Percentiles rank a stretch among this genome's conserved stretches.
Conservation (phyloP, 2,797 vertebrate genomes). For the Enteromius trimaculatus region DNA sequence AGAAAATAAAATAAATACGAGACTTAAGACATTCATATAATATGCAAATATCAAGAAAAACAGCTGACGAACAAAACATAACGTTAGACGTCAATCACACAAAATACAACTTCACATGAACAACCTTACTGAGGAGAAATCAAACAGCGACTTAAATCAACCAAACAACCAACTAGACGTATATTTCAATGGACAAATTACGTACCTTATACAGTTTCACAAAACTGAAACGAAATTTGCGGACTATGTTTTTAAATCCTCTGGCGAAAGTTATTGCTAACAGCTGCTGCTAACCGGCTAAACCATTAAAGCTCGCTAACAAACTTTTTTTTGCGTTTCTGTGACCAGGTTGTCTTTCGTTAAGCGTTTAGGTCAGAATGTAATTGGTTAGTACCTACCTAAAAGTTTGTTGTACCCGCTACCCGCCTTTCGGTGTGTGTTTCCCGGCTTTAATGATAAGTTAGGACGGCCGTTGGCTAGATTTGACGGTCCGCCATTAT, state of each 20-base stretch:
- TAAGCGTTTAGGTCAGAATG: background rate
- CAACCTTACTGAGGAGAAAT: background rate
- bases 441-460: slow-evolving; percentile 76
- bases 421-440: slow-evolving; percentile 64
- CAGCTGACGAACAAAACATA: background rate
- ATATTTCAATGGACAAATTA: background rate
- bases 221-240: background rate
- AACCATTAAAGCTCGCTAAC: slow-evolving; percentile 30
- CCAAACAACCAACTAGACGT: background rate
- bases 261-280: slow-evolving; percentile 36
- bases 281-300: slow-evolving; percentile 42
- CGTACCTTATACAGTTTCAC: background rate
- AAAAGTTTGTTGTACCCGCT: slow-evolving; percentile 19
- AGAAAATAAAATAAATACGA: background rate
- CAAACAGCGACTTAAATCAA: background rate
- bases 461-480: slow-evolving; percentile 64
- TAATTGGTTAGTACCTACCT: slow-evolving; percentile 28
- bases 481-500: slow-evolving; percentile 68
- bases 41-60: background rate
- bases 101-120: slow-evolving; percentile 15
- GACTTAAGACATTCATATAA: background rate
- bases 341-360: background rate
- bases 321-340: slow-evolving; percentile 38
- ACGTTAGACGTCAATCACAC: slow-evolving; percentile 13
- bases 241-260: background rate